A percentile compares a stretch with the other conserved stretches of the same genome.
These are phyloP conservation scores for Rhinophrynus dorsalis DNA, from an alignment of 2,797 vertebrate species.

Conservation along the genomic window DNA sequence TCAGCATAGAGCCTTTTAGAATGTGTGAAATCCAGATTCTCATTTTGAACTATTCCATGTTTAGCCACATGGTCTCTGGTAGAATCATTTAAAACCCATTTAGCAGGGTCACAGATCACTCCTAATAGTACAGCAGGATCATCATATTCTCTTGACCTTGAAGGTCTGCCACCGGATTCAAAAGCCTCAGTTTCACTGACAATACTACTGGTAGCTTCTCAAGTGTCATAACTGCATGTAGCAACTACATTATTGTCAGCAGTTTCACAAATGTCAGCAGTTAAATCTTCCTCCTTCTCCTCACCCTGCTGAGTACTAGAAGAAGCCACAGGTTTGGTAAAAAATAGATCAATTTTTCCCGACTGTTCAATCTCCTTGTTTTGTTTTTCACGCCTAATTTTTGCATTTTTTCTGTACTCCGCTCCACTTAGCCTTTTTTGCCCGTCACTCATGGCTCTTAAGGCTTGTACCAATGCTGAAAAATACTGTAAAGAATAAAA, in stretches of 20 bases:
- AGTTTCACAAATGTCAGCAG: slow-evolving; percentile 1
- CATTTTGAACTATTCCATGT: slow-evolving; percentile 5
- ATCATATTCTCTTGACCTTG: not conserved
- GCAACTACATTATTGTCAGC: not conserved
- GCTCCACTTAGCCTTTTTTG: not conserved
- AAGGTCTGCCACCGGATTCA: not conserved
- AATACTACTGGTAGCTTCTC: not conserved
- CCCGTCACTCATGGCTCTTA: not conserved
- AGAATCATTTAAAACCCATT: not conserved
- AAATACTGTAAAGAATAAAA: too few relatives aligned
- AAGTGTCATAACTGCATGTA: slow-evolving; percentile 1
- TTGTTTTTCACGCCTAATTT: not conserved
- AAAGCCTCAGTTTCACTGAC: not conserved
- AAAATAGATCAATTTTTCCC: not conserved
- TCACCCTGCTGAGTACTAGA: not conserved
- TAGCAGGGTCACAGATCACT: not conserved
- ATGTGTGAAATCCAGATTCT: not conserved
- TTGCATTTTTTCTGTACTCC: not conserved
- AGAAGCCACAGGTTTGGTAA: not conserved
- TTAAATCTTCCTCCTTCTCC: not conserved
- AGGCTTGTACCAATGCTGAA: not conserved
- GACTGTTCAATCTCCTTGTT: not conserved
- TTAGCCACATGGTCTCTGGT: not conserved
- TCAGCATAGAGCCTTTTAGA: not conserved
- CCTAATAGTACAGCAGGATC: not conserved